Evolutionary conservation across 1,140 invertebrate species (phyloP).

Genomic region (Triops cancriformis): DNA sequence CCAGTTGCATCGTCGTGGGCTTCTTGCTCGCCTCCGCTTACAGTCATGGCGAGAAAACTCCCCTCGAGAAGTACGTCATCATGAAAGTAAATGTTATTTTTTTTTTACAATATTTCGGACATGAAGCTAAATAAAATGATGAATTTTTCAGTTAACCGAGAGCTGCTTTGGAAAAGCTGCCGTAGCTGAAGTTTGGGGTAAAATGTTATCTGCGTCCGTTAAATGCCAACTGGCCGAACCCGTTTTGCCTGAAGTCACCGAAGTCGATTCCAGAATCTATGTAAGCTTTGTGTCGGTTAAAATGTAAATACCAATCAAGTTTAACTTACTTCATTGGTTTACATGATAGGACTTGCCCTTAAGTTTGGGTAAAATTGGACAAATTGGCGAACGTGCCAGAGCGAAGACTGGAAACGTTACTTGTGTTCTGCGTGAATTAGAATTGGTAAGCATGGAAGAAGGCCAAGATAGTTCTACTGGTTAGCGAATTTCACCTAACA

Average conservation of each 20-base stretch:
- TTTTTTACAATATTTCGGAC: not conserved
- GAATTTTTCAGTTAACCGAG: not conserved
- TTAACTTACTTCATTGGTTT: not conserved
- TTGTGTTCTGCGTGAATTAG: not conserved
- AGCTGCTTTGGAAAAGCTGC: not conserved
- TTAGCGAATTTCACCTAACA: not conserved
- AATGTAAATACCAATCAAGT: not conserved
- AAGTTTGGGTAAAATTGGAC: not conserved
- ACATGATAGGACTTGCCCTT: not conserved
- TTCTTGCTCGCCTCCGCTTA: not conserved
- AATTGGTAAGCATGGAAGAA: not conserved
- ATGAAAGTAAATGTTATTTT: not conserved
- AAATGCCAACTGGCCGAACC: not conserved
- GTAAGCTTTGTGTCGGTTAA: not conserved
- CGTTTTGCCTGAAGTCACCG: not conserved
- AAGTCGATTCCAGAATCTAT: not conserved
- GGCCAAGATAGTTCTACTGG: not conserved
- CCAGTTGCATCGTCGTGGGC: not conserved
- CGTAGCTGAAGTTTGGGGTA: not conserved
- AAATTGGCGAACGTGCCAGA: not conserved
- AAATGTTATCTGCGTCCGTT: not conserved
- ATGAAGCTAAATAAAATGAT: not conserved
- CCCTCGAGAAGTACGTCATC: not conserved
- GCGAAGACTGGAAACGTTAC: not conserved
- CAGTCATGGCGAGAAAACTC: not conserved